phyloP scores from a whole-genome alignment of 1,140 invertebrate species.

The Papilio glaucus region DNA sequence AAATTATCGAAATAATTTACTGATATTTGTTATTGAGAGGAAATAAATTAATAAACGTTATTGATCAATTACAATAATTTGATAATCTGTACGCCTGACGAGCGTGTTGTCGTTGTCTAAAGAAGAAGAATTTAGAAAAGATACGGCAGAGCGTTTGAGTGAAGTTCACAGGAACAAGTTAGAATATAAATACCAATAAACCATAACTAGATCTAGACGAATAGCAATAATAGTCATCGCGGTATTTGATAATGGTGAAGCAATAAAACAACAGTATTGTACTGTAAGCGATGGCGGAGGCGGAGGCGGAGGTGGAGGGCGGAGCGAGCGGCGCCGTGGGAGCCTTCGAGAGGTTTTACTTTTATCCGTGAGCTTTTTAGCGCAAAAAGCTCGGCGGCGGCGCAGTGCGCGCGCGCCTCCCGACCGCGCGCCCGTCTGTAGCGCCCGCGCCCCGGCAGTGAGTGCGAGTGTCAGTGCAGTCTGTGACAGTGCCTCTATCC shows the following conservation, averaged over 20 bases:
- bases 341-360: slow-evolving; percentile 49
- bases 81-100: too few species aligned
- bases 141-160: too few species aligned
- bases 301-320: too few species aligned
- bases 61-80: too few species aligned
- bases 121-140: too few species aligned
- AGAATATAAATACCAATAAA: too few species aligned
- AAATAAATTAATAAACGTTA: too few species aligned
- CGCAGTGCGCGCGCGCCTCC: slow-evolving; percentile 61
- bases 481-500: slow-evolving; percentile 23
- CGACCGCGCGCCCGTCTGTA: slow-evolving; percentile 46
- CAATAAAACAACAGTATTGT: background rate
- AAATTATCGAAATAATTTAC: too few species aligned
- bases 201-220: background rate
- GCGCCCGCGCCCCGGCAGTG: slow-evolving; percentile 33
- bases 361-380: slow-evolving; percentile 56
- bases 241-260: background rate
- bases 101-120: too few species aligned
- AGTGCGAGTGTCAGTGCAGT: slow-evolving; percentile 28
- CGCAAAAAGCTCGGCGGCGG: slow-evolving; percentile 55
- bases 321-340: slow-evolving; percentile 38
- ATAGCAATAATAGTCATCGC: background rate
- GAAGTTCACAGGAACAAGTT: too few species aligned
- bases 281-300: too few species aligned
- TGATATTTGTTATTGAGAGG: too few species aligned